phyloP scores from a whole-genome alignment of 2,113 vertebrate species.

The Malurus melanocephalus region DNA sequence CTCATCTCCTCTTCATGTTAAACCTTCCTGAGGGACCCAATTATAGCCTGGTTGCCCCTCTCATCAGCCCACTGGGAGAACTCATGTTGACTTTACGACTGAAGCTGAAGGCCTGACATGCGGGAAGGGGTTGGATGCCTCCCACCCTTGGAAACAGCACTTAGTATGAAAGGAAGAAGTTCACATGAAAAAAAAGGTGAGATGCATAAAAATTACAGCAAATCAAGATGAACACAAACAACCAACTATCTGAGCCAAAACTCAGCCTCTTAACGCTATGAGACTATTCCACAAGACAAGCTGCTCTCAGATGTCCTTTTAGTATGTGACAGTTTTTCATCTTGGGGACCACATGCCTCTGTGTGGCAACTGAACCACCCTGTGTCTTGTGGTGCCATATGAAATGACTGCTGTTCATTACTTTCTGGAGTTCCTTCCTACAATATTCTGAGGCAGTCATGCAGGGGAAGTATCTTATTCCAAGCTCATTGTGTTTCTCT shows the following conservation, averaged over 20 bases:
- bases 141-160: background rate
- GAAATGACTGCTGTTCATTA: background rate
- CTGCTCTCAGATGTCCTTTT: background rate
- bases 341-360: background rate
- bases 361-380: background rate
- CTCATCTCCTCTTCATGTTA: background rate
- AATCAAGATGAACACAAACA: rapidly evolving
- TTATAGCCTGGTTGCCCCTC: background rate
- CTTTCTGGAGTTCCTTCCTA: background rate
- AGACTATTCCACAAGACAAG: background rate
- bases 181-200: background rate
- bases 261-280: background rate
- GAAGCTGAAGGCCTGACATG: background rate
- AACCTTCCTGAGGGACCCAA: background rate
- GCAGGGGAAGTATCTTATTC: background rate
- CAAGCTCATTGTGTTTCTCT: background rate
- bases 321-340: background rate
- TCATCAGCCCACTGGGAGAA: background rate
- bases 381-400: background rate
- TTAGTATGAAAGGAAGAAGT: background rate
- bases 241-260: background rate
- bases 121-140: background rate
- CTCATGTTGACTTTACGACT: background rate
- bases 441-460: background rate
- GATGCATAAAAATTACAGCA: background rate